Conservation (phyloP, 2,888 invertebrate species). For the Trissolcus japonicus region DNA sequence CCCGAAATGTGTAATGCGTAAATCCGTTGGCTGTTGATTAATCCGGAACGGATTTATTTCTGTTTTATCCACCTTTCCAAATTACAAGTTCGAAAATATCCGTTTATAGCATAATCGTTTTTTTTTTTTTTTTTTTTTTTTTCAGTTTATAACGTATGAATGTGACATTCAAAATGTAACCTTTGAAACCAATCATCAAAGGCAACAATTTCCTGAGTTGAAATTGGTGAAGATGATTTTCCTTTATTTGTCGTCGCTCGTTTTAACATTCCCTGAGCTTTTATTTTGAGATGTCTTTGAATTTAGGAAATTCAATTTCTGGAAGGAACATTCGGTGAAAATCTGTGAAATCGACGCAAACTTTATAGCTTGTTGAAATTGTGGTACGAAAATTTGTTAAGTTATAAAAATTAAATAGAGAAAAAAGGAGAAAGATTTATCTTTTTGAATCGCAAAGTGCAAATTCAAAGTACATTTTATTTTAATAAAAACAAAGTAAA, state of each 20-base stretch:
- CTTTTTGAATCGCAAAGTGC: no score
- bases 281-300: slow-evolving; percentile 11
- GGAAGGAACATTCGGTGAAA: slow-evolving; percentile 6
- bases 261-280: neutral
- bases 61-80: neutral
- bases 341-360: slow-evolving; percentile 17
- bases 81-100: no score
- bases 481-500: slow-evolving; percentile 64
- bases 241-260: neutral
- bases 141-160: no score
- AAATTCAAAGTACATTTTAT: no score
- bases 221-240: neutral
- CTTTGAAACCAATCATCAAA: no score
- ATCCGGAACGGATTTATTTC: neutral
- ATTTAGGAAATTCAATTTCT: slow-evolving; percentile 11
- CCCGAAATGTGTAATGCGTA: slow-evolving; percentile 4
- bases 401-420: neutral
- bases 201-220: no score
- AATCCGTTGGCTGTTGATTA: neutral
- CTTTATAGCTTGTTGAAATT: slow-evolving; percentile 7
- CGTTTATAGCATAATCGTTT: no score
- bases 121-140: no score
- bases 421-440: no score
- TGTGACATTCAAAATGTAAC: no score
- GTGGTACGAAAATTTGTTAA: neutral